These are phyloP conservation scores for Phrynosoma platyrhinos DNA, from an alignment of 2,113 vertebrate species.

Conservation along the genomic window DNA sequence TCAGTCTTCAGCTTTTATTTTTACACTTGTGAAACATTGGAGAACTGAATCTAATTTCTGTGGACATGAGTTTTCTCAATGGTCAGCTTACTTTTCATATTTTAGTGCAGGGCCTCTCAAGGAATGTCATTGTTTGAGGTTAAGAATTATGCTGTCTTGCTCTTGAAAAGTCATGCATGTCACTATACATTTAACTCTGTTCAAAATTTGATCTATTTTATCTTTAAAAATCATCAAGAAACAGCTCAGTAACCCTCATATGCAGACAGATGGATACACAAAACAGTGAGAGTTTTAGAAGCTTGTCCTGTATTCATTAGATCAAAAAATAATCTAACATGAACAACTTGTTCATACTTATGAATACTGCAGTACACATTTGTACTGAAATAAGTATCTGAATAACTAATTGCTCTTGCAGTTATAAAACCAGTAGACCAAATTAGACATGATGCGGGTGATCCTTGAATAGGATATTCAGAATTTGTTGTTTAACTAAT, in stretches of 20 bases:
- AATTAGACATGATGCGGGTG: not conserved
- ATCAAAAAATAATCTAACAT: not conserved
- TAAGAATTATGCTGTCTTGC: slow-evolving; percentile 17
- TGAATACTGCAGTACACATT: not conserved
- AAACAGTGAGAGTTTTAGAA: not conserved
- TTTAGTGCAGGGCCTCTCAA: slow-evolving; percentile 41
- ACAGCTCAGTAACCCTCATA: slow-evolving; percentile 22
- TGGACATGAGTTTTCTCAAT: slow-evolving; percentile 1
- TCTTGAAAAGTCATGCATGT: slow-evolving; percentile 25
- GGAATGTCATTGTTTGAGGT: slow-evolving; percentile 46
- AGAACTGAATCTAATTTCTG: slow-evolving; percentile 13
- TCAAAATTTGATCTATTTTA: slow-evolving; percentile 43
- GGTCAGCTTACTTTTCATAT: slow-evolving; percentile 31
- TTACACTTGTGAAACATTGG: slow-evolving; percentile 39
- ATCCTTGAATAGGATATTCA: not conserved
- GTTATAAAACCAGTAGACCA: not conserved
- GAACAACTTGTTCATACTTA: not conserved
- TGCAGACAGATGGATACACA: slow-evolving; percentile 13
- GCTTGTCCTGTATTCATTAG: not conserved
- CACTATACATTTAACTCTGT: slow-evolving; percentile 36
- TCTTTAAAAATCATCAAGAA: slow-evolving; percentile 40
- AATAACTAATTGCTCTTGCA: not conserved
- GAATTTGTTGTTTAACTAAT: not conserved
- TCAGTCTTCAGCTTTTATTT: slow-evolving; percentile 25
- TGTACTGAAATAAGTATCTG: not conserved